These are phyloP conservation scores for Poeciliopsis gracilis DNA, from an alignment of 2,797 vertebrate species.

Conservation along the genomic window DNA sequence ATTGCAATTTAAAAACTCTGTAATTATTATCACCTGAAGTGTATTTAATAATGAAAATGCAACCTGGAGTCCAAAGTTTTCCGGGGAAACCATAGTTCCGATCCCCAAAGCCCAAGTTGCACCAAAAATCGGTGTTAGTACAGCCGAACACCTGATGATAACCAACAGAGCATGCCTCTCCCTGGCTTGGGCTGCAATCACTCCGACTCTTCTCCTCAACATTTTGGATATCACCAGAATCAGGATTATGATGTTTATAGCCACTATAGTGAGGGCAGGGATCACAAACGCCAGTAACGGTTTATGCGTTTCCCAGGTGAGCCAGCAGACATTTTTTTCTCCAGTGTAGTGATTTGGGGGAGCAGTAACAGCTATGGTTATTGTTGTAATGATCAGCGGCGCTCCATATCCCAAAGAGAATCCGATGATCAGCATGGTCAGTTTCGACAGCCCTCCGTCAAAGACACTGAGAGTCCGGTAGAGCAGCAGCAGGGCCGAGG, in stretches of 20 bases:
- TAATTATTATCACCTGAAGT: conserved; percentile 45
- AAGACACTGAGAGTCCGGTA: conserved; percentile 67
- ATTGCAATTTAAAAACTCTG: neutral
- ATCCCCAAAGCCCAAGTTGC: conserved; percentile 93
- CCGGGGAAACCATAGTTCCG: conserved; percentile 44
- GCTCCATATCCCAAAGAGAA: conserved; percentile 88
- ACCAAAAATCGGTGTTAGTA: conserved; percentile 90
- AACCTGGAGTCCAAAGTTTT: conserved; percentile 43
- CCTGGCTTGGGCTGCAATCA: conserved; percentile 69
- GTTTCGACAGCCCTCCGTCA: conserved; percentile 83
- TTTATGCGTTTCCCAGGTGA: conserved; percentile 83
- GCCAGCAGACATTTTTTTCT: conserved; percentile 79
- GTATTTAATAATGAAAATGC: conserved; percentile 79
- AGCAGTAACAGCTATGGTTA: conserved; percentile 86
- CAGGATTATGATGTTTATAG: conserved; percentile 84
- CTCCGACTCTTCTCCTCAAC: conserved; percentile 77
- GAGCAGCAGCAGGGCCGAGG: conserved; percentile 87
- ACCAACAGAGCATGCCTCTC: conserved; percentile 82
- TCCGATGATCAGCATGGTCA: conserved; percentile 79
- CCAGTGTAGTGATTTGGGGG: conserved; percentile 76
- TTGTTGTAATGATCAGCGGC: conserved; percentile 83
- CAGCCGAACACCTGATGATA: conserved; percentile 83
- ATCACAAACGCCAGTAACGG: conserved; percentile 89
- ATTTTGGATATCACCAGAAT: conserved; percentile 87
- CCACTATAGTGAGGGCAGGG: conserved; percentile 86